Conservation (phyloP, 2,888 invertebrate species). For the Oithona nana region DNA sequence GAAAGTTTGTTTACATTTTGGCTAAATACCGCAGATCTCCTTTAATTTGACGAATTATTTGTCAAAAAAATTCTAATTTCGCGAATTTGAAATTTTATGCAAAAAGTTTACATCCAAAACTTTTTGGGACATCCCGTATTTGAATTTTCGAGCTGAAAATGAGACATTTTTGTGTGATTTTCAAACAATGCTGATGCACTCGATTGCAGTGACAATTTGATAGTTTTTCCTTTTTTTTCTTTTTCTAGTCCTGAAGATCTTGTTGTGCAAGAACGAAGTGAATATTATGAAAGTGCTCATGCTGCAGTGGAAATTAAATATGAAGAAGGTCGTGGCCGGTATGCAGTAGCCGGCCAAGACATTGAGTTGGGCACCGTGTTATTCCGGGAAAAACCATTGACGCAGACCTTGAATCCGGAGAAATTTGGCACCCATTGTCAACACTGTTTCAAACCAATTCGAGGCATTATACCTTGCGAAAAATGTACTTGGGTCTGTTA, state of each 20-base stretch:
- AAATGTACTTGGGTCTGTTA: conserved; percentile 11
- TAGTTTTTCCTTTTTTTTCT: neutral
- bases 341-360: neutral
- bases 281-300: neutral
- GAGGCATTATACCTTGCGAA: neutral
- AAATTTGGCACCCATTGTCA: conserved; percentile 6
- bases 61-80: no score
- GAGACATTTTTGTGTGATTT: no score
- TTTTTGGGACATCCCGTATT: no score
- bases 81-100: no score
- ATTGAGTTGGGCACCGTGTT: neutral
- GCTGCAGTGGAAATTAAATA: neutral
- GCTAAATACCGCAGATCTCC: no score
- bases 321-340: conserved; percentile 5
- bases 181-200: no score
- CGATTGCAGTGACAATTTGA: no score
- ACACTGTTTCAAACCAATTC: conserved; percentile 2
- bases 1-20: no score
- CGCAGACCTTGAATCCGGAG: neutral
- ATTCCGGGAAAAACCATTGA: neutral
- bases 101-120: no score
- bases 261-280: neutral
- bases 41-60: no score
- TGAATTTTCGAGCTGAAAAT: no score
- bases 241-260: neutral